A percentile compares a stretch with the other conserved stretches of the same genome.
Conservation (phyloP, 2,888 invertebrate genomes). For the Campoletis raptor region DNA sequence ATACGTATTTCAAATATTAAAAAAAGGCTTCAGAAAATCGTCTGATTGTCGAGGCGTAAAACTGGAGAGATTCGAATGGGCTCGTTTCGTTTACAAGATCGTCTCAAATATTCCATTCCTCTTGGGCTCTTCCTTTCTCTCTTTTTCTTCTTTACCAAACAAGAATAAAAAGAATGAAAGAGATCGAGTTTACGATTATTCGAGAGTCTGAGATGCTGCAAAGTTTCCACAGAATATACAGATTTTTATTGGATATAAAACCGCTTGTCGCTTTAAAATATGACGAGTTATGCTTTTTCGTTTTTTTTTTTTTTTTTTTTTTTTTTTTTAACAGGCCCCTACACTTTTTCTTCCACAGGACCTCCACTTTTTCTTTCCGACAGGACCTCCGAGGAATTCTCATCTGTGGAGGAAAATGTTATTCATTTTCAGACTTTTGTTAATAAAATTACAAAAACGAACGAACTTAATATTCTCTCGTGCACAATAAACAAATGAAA, state of each 20-base stretch:
- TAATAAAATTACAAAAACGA: slow-evolving; percentile 70
- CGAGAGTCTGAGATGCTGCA: slow-evolving; percentile 34
- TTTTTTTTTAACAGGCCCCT: slow-evolving; percentile 52
- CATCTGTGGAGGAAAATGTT: slow-evolving; percentile 64
- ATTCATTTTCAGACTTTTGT: slow-evolving; percentile 73
- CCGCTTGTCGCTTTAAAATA: slow-evolving; percentile 67
- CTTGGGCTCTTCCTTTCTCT: slow-evolving; percentile 1
- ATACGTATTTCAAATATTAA: not conserved
- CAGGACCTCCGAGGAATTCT: slow-evolving; percentile 26
- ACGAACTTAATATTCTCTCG: not conserved
- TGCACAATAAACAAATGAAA: not conserved
- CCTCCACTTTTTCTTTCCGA: not conserved
- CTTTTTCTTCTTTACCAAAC: not conserved
- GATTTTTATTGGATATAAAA: slow-evolving; percentile 75
- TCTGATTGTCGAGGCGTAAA: slow-evolving; percentile 61
- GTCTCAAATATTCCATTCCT: slow-evolving; percentile 59
- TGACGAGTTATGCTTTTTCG: slow-evolving; percentile 49
- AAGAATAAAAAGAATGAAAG: not conserved
- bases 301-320: slow-evolving; percentile 55
- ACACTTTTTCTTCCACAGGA: slow-evolving; percentile 2
- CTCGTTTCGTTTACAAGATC: slow-evolving; percentile 52
- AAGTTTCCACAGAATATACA: slow-evolving; percentile 51
- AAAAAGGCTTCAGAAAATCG: slow-evolving; percentile 38
- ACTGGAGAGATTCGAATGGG: slow-evolving; percentile 47
- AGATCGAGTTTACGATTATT: slow-evolving; percentile 64